A percentile compares a stretch with the other conserved stretches of the same genome.
Conservation (phyloP, 2,888 invertebrate species). For the Teleogryllus oceanicus region DNA sequence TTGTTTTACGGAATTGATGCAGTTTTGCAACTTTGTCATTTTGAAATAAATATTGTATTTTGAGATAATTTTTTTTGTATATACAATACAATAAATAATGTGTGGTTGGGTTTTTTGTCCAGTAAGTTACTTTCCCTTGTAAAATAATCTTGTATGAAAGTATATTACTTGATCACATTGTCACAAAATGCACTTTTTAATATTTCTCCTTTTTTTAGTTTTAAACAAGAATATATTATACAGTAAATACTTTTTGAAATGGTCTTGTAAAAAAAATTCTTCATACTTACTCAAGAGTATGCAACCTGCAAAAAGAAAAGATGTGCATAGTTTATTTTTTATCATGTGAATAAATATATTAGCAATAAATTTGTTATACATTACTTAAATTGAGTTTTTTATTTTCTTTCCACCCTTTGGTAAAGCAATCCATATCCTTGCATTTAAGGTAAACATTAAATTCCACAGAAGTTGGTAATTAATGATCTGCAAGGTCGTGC, state of each 20-base stretch:
- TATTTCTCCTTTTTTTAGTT: conserved; percentile 30
- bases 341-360: conserved; percentile 62
- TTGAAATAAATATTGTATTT: conserved; percentile 36
- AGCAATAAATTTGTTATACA: conserved; percentile 63
- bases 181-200: conserved; percentile 34
- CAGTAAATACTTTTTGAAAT: conserved; percentile 25
- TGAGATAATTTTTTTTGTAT: conserved; percentile 35
- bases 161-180: conserved; percentile 30
- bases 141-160: conserved; percentile 36
- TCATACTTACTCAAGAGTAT: conserved; percentile 38
- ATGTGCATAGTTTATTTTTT: conserved; percentile 67
- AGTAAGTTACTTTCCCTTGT: conserved; percentile 34
- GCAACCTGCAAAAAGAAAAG: conserved; percentile 40
- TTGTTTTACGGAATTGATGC: conserved; percentile 32
- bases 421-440: no score
- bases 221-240: conserved; percentile 20
- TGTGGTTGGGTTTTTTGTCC: conserved; percentile 33
- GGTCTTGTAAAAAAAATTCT: conserved; percentile 34
- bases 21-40: conserved; percentile 32
- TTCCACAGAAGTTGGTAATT: no score
- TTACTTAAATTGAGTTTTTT: conserved; percentile 38
- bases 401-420: not conserved
- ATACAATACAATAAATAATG: conserved; percentile 31
- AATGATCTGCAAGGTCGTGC: no score
- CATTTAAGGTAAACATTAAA: no score